Evolutionary conservation across 2,113 vertebrate genomes (phyloP), one percentile per base, ranked within the genome.

Genomic region (Scytalopus superciliaris): DNA sequence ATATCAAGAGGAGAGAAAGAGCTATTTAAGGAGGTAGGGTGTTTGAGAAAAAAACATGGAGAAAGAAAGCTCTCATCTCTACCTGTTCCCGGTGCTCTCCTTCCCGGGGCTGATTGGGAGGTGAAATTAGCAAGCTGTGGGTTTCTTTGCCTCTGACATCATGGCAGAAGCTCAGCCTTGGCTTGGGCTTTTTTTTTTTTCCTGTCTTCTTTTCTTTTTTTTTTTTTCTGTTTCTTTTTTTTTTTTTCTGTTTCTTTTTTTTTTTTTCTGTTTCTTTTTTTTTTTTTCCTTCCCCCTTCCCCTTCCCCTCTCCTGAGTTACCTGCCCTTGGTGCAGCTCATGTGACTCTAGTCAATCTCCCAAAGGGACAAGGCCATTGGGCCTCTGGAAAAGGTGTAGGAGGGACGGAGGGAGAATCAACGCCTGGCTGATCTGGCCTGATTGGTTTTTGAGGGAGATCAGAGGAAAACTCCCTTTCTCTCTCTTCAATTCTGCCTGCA

Each of bases 91-190:
- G 95, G 97, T 98, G 94, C 97, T 94, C 95, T 96, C 89, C 97
- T 93, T 93, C 81, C 95, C 69, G 80, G 98, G 98, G 98, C 98
- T 97, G 98, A 98, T 96, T 98, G 97, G 98, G 98, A 96, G 87
- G 67, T 28, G 86, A 98, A 98, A 97, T 96, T 94, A 98, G 96
- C 98, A 98, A 93, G 97, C 98, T 98, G 97, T 97, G 96, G 96
- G 96, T 97, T 98, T 97, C 98, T 98, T 97, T 98, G 98, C 98
- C 98, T 98, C 98, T 97, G 98, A 98, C 98, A 98, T 98, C 98
- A 99, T 98, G 98, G 98, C 98, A 98, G 98, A 97, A 98, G 95
- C 97, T 95, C 92, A 95, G 93, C 76, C 89, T 93, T 81, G 66
- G 84, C 76, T 97, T 94, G 39, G 66, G 27, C 12, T 47, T 53